Conservation (phyloP, 2,888 invertebrate species). For the Eupeodes latifasciatus region DNA sequence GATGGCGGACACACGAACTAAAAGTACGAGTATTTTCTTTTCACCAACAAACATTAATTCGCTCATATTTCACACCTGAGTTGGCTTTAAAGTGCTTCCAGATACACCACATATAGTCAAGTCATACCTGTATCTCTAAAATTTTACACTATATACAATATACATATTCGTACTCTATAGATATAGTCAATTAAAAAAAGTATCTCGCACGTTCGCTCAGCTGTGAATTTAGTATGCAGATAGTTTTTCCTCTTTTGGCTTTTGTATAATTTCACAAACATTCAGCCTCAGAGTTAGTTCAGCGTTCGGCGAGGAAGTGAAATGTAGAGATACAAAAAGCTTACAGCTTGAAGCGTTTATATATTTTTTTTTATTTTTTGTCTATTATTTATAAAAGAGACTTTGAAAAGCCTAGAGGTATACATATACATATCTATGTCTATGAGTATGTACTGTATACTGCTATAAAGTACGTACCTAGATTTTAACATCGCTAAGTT, state of each 20-base stretch:
- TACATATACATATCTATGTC: not conserved
- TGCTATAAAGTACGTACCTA: not conserved
- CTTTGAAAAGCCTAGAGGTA: slow-evolving; percentile 25
- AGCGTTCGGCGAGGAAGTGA: slow-evolving; percentile 53
- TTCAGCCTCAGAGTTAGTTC: not conserved
- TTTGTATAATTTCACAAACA: slow-evolving; percentile 14
- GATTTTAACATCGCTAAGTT: not conserved
- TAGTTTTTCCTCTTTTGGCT: slow-evolving; percentile 33
- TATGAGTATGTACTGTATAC: not conserved
- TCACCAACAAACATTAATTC: slow-evolving; percentile 48
- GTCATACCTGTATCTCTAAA: not conserved
- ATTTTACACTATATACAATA: no score
- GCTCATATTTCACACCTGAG: slow-evolving; percentile 74
- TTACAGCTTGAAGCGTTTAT: slow-evolving; percentile 37
- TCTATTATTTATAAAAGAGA: slow-evolving; percentile 1
- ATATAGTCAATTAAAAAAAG: slow-evolving; percentile 66
- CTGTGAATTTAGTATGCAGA: slow-evolving; percentile 55
- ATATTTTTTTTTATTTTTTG: not conserved
- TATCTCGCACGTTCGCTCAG: slow-evolving; percentile 61
- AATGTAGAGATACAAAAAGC: slow-evolving; percentile 42
- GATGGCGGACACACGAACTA: slow-evolving; percentile 4
- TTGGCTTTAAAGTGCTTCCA: slow-evolving; percentile 67
- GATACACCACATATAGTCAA: slow-evolving; percentile 49
- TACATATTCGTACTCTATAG: no score
- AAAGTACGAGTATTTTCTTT: not conserved